Percentiles rank a stretch among this genome's conserved stretches.
These are phyloP conservation scores for Clarias gariepinus DNA, from an alignment of 2,113 vertebrate genomes.

Conservation along the genomic window DNA sequence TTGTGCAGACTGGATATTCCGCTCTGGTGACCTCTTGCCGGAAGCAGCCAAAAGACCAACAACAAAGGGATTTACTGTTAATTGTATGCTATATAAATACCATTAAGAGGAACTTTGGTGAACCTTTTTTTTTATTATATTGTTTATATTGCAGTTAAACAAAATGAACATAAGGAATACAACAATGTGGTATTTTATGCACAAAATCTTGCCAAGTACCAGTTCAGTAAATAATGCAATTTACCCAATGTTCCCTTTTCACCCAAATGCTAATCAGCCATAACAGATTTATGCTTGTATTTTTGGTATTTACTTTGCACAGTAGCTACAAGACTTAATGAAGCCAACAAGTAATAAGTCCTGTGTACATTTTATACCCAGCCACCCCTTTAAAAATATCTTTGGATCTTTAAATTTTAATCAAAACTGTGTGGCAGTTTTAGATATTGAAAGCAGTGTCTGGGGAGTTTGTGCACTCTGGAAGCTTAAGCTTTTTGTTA, in stretches of 20 bases:
- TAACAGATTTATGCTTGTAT: background rate
- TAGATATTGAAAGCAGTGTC: background rate
- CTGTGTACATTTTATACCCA: background rate
- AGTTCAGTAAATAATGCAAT: background rate
- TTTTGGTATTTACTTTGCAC: background rate
- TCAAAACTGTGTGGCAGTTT: background rate
- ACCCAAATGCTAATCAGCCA: background rate
- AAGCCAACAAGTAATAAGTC: too few relatives aligned
- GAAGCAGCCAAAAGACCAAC: too few relatives aligned
- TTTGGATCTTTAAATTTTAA: background rate
- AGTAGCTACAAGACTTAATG: background rate
- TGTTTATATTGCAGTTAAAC: background rate
- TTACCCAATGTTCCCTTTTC: too few relatives aligned
- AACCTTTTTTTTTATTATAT: background rate
- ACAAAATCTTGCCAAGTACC: background rate
- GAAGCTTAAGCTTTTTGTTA: slow-evolving; percentile 5
- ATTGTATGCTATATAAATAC: background rate
- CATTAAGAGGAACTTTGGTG: background rate
- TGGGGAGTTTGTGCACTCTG: background rate
- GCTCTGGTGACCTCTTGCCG: too few relatives aligned
- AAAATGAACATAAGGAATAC: background rate
- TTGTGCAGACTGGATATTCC: too few relatives aligned
- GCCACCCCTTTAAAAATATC: background rate
- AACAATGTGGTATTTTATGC: background rate
- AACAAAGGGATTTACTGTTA: background rate